Evolutionary conservation across 35 echinoderm and acorn worm species (phyloP), one percentile per base, ranked within the genome.

Genomic region (Heliocidaris erythrogramma): DNA sequence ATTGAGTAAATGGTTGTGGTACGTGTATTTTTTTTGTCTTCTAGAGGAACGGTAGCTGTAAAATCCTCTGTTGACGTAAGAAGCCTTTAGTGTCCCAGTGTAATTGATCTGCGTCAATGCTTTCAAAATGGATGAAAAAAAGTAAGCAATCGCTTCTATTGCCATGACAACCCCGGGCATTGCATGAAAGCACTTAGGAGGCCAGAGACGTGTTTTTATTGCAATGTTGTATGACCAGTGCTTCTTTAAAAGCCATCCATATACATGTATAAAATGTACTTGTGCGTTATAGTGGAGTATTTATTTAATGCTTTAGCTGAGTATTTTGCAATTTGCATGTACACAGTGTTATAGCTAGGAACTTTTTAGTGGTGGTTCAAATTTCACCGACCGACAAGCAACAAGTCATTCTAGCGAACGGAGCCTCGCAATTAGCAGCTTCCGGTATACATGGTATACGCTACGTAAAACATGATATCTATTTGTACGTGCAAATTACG

Each of bases 21-120:
- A 42, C 65, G 4, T 18, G 5, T 24, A 78, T 5, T 56, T 56
- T 56, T 56, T 12, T 7, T 78, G 65, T 78, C n/a, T 18, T 78
- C 21, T 42, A 42, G 18, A 78, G 8, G 7, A 78, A 78, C n/a
- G 65, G n/a, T 78, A 78, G 65, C 18, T 0, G 21, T 78, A 78
- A 78, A 78, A 78, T 78, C 7, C 18, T n/a, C 21, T 24, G 27
- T 3, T 78, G 65, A n/a, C 65, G 65, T 24, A 78, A 78, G 65
- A 24, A 8, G 65, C 65, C 65, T 78, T 6, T 18, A n/a, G 65
- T 78, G 65, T 78, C 21, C 65, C 27, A 78, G 5, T 78, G 65
- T 78, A 78, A 78, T 78, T 78, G 65, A 78, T 78, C 65, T 78
- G 65, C 65, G 65, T 8, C 65, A n/a, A 78, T 78, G 65, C 65